phyloP scores from a whole-genome alignment of 2,888 invertebrate species.

The Drosophila antonietae region DNA sequence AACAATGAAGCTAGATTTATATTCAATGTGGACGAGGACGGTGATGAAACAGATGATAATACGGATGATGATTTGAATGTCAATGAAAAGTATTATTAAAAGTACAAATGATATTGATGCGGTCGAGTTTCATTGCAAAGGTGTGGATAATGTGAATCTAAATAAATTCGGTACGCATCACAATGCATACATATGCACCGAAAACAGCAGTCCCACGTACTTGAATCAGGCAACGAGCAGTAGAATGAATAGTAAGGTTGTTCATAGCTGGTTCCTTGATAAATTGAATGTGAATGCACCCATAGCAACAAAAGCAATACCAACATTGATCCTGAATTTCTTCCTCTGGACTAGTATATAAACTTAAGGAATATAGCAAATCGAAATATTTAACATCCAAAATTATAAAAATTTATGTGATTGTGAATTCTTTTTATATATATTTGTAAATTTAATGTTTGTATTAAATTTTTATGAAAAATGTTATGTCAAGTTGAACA shows the following conservation, averaged over 20 bases:
- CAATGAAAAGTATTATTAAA: conserved; percentile 50
- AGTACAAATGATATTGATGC: conserved; percentile 78
- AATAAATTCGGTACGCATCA: conserved; percentile 15
- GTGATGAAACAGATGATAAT: conserved; percentile 67
- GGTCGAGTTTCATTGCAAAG: conserved; percentile 67
- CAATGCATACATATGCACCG: conserved; percentile 29
- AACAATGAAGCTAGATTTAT: conserved; percentile 69
- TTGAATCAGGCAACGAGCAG: conserved; percentile 18
- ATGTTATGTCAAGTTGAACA: conserved; percentile 76
- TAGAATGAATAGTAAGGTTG: conserved; percentile 28
- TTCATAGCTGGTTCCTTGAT: conserved; percentile 63
- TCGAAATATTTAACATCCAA: conserved; percentile 75
- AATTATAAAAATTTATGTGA: conserved; percentile 78
- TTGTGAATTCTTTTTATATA: conserved; percentile 74
- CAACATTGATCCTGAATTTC: conserved; percentile 74
- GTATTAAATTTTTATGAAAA: conserved; percentile 78
- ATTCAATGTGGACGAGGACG: conserved; percentile 67
- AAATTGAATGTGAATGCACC: conserved; percentile 50
- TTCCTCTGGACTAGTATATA: conserved; percentile 77
- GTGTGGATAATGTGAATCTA: conserved; percentile 21
- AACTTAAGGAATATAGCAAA: conserved; percentile 75
- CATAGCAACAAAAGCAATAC: conserved; percentile 33
- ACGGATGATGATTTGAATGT: conserved; percentile 51
- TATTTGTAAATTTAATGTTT: conserved; percentile 78
- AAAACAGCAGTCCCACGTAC: conserved; percentile 29